Base-by-base conservation (phyloP, 2,113 vertebrate genomes). In the Eleginops maclovinus region DNA sequence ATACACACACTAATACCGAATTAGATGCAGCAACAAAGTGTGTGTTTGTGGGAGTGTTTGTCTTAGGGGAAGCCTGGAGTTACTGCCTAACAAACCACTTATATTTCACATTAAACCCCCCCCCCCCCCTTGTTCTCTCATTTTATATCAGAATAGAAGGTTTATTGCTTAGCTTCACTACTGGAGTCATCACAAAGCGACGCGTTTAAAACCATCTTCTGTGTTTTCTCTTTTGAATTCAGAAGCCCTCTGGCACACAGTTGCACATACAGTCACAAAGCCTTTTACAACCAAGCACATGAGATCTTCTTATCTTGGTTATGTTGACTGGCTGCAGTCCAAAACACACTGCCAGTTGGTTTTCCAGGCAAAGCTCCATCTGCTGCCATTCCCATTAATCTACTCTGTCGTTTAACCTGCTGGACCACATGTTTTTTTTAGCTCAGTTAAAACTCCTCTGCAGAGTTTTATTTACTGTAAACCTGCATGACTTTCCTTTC, bases 41-140 rank as follows among this genome's bases (percentile, higher is more conserved):
- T 28, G 40, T 26, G 6, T 53, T 11, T 31, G 10, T 14, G 2
- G 10, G 11, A 24, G 2, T 41, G 40, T 53, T 28, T 43, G n/a
- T 44, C 21, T 71, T 12, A 40, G 4, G 12, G 43, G 3, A 17
- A 0, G 24, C 46, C 47, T 50, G 22, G 15, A 55, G 3, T 68
- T 40, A 26, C 31, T 58, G 51, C 56, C 44, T 72, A 56, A 55
- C 55, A 26, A 17, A 61, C 0, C 2, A 16, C 28, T 46, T 58
- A 51, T 62, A 26, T 62, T 44, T 51, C 15, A 61, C 62, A 69
- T 85, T 60, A 69, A 13, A 63, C 60, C 60, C 50, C 28, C 41
- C 55, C n/a, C 22, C 60, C 60, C 50, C 28, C 41, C 55, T 24
- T 28, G 53, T 70, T 78, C 19, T 43, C 22, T 46, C 69, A 46